Percentiles rank a stretch among this genome's conserved stretches.
These are phyloP conservation scores for Spisula subtruncata DNA, from an alignment of 2,888 invertebrate species.

Conservation along the genomic window DNA sequence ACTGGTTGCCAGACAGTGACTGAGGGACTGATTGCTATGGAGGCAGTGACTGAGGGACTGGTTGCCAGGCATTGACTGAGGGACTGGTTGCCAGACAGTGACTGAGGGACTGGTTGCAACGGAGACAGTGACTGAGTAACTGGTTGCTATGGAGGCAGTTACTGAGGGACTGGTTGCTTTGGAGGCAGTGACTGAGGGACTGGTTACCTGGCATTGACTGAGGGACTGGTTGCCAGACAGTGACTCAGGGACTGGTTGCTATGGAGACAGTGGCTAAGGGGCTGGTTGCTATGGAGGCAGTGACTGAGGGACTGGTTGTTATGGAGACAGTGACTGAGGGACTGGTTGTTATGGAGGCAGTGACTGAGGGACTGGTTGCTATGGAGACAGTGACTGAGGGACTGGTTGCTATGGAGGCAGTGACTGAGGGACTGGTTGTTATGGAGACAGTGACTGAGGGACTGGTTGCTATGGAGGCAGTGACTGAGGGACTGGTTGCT, in stretches of 20 bases:
- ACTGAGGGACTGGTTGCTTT: background rate
- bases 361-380: background rate
- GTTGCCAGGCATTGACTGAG: too few relatives aligned
- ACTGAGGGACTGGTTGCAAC: background rate
- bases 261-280: background rate
- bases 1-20: background rate
- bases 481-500: too few relatives aligned
- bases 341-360: background rate
- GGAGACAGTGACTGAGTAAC: too few relatives aligned
- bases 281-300: too few relatives aligned
- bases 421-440: background rate
- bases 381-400: too few relatives aligned
- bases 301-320: background rate
- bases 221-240: too few relatives aligned
- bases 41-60: background rate
- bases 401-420: background rate
- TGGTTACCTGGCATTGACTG: too few relatives aligned
- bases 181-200: too few relatives aligned
- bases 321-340: background rate
- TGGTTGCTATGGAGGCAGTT: background rate
- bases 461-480: background rate
- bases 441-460: too few relatives aligned
- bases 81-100: background rate
- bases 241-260: too few relatives aligned
- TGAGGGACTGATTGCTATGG: too few relatives aligned